phyloP scores from a whole-genome alignment of 1,140 invertebrate species.

The Cydia strobilella region DNA sequence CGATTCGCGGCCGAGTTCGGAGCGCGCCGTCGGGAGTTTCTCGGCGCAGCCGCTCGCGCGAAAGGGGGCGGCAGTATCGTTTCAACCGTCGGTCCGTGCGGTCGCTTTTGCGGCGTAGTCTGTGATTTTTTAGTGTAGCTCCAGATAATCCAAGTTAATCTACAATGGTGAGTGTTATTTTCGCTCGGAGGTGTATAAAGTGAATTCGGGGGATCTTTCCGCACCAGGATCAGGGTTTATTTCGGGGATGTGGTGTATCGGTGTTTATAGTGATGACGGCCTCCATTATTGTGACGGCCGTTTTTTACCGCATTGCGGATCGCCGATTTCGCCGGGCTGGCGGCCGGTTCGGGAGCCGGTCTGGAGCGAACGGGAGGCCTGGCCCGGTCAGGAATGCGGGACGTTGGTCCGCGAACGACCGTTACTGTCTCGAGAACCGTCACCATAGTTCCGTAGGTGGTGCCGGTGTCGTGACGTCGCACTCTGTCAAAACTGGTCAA shows the following conservation, averaged over 20 bases:
- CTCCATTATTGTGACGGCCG: slow-evolving; percentile 80
- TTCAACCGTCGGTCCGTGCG: slow-evolving; percentile 79
- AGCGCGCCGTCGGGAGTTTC: slow-evolving; percentile 72
- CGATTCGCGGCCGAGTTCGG: slow-evolving; percentile 69
- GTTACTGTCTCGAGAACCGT: slow-evolving; percentile 62
- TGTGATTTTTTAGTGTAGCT: slow-evolving; percentile 80
- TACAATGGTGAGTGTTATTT: slow-evolving; percentile 82
- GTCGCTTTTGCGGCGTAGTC: slow-evolving; percentile 78
- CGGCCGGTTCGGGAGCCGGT: slow-evolving; percentile 44
- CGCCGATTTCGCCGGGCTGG: slow-evolving; percentile 49
- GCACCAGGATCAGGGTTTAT: slow-evolving; percentile 60
- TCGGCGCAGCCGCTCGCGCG: slow-evolving; percentile 75
- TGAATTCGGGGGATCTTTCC: slow-evolving; percentile 57
- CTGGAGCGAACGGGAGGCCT: slow-evolving; percentile 33
- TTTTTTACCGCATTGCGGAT: slow-evolving; percentile 80
- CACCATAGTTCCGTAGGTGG: slow-evolving; percentile 75
- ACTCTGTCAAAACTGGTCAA: slow-evolving; percentile 48
- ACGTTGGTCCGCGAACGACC: slow-evolving; percentile 38
- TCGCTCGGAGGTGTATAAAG: slow-evolving; percentile 63
- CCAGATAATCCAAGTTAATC: slow-evolving; percentile 81
- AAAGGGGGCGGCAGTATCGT: slow-evolving; percentile 81
- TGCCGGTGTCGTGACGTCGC: slow-evolving; percentile 69
- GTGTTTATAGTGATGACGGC: slow-evolving; percentile 80
- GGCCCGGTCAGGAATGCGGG: slow-evolving; percentile 36
- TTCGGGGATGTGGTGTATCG: slow-evolving; percentile 71